Percentiles rank a stretch among this genome's conserved stretches.
Conservation (phyloP, 2,113 vertebrate genomes). For the Nipponia nippon region DNA sequence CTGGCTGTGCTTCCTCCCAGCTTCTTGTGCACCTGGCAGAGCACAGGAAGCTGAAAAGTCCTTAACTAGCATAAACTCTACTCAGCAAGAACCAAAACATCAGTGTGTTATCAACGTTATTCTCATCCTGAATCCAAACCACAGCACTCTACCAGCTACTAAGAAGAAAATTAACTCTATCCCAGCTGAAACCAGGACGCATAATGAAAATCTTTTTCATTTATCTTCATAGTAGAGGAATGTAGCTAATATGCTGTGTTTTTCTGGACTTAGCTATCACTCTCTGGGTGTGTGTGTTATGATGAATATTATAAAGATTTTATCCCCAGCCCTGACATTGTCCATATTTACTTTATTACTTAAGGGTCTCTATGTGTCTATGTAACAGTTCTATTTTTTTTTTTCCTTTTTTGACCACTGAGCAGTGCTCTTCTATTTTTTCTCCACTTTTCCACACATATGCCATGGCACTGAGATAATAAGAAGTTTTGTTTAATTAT, state of each 20-base stretch:
- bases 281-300: not conserved
- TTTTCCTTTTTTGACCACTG: not conserved
- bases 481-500: not conserved
- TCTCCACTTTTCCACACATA: not conserved
- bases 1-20: too few species aligned
- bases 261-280: not conserved
- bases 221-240: not conserved
- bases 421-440: not conserved
- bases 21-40: too few species aligned
- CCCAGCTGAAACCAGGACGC: too few species aligned
- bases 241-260: not conserved
- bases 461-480: not conserved
- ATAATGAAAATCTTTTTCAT: not conserved
- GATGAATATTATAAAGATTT: not conserved
- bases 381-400: not conserved
- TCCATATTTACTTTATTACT: not conserved
- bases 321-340: not conserved
- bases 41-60: too few species aligned
- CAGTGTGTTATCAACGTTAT: too few species aligned
- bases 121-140: too few species aligned
- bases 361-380: rapidly evolving
- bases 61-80: too few species aligned
- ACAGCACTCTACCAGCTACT: too few species aligned
- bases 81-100: too few species aligned
- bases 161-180: too few species aligned